A percentile compares a stretch with the other conserved stretches of the same genome.
These are phyloP conservation scores for Conus canariensis DNA, from an alignment of 2,888 invertebrate species.

Conservation along the genomic window DNA sequence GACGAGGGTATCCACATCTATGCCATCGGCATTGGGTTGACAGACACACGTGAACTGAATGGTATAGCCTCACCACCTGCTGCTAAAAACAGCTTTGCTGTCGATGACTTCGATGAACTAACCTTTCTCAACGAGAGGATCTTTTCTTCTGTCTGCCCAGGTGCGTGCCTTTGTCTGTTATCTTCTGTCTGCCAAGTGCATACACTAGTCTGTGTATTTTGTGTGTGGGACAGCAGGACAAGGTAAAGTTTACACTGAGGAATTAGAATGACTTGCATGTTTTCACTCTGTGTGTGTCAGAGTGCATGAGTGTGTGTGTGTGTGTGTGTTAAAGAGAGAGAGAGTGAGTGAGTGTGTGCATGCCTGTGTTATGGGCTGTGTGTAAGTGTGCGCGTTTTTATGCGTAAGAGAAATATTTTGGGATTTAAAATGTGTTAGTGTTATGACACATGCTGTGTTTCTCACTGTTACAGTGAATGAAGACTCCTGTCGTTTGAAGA, in stretches of 20 bases:
- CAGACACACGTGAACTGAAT: constrained; percentile 69
- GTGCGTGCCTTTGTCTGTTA: constrained; percentile 15
- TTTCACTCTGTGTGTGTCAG: neutral
- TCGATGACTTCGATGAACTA: constrained; percentile 66
- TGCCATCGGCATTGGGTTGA: constrained; percentile 69
- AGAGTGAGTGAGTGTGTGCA: too few relatives aligned
- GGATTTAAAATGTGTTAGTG: too few relatives aligned
- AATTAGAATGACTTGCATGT: neutral
- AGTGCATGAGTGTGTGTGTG: neutral
- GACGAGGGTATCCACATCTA: constrained; percentile 67
- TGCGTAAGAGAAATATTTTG: too few relatives aligned
- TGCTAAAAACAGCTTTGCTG: constrained; percentile 63
- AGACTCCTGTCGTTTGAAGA: too few relatives aligned
- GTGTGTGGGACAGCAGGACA: too few relatives aligned
- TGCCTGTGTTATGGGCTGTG: too few relatives aligned
- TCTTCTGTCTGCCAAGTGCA: neutral
- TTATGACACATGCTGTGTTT: too few relatives aligned
- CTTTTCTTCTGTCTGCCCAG: constrained; percentile 48
- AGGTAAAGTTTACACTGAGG: too few relatives aligned
- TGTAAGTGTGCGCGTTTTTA: too few relatives aligned
- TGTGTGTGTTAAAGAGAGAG: neutral
- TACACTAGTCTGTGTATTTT: neutral
- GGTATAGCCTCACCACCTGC: constrained; percentile 64
- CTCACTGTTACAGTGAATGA: too few relatives aligned
- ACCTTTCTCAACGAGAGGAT: constrained; percentile 49